A percentile compares a stretch with the other conserved stretches of the same genome.
phyloP scores from a whole-genome alignment of 1,140 invertebrate species.

The Drosophila rhopaloa region DNA sequence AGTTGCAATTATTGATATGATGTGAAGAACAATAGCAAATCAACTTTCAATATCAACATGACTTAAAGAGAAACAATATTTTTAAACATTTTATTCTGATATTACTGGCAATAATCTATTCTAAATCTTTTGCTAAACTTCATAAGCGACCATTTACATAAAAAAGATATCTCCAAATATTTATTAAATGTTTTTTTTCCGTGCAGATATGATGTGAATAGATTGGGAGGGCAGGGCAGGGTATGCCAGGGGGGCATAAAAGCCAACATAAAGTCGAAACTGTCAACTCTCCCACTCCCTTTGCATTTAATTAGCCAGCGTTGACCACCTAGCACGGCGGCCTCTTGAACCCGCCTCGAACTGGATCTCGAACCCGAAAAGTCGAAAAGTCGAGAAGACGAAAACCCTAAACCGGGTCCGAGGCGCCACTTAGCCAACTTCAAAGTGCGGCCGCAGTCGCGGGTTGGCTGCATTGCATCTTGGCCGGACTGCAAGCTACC shows the following conservation, averaged over 20 bases:
- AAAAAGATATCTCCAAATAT: no score
- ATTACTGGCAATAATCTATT: no score
- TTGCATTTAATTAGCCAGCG: constrained; percentile 74
- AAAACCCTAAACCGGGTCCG: constrained; percentile 15
- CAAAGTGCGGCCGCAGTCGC: constrained; percentile 60
- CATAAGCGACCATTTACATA: no score
- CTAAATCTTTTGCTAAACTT: no score
- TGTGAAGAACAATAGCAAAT: background rate
- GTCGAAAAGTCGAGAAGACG: background rate
- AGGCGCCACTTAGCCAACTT: constrained; percentile 79
- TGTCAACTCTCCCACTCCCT: constrained; percentile 39
- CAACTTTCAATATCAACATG: no score
- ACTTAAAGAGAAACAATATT: no score
- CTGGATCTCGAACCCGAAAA: background rate
- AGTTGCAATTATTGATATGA: background rate
- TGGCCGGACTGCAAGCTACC: constrained; percentile 42
- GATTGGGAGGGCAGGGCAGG: background rate
- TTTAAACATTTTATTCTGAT: no score
- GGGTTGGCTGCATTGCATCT: constrained; percentile 36
- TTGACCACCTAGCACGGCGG: constrained; percentile 68
- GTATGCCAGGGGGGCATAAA: constrained; percentile 51
- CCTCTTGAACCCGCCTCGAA: constrained; percentile 69
- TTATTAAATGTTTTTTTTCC: background rate
- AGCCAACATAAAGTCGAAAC: constrained; percentile 75
- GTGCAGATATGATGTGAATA: constrained; percentile 31